Percentiles rank a stretch among this genome's conserved stretches.
Conservation (phyloP, 2,113 vertebrate species). For the Anolis sagrei region DNA sequence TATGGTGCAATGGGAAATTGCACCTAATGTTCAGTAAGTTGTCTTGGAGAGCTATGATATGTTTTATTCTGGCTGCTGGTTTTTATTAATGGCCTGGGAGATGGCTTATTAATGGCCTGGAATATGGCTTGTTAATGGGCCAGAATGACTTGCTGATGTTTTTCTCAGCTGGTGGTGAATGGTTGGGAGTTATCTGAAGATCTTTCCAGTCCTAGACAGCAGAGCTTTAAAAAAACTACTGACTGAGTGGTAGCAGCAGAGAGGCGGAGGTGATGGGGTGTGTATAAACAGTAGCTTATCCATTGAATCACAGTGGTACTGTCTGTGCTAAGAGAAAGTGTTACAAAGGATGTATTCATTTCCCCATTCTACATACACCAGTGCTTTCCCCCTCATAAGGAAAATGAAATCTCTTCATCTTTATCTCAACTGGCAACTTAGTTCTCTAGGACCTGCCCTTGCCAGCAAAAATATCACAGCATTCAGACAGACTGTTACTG, state of each 20-base stretch:
- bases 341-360: background rate
- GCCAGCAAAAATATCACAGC: background rate
- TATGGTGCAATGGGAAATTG: slow-evolving; percentile 9
- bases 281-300: background rate
- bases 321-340: background rate
- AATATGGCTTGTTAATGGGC: background rate
- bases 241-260: background rate
- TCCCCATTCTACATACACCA: background rate
- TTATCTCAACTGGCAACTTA: background rate
- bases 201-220: background rate
- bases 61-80: background rate
- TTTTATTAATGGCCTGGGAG: background rate
- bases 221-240: background rate
- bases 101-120: background rate
- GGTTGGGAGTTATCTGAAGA: background rate
- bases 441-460: background rate
- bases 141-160: background rate
- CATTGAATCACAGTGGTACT: background rate
- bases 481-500: background rate
- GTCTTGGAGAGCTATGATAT: background rate
- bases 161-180: background rate
- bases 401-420: background rate
- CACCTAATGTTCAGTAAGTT: background rate
- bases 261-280: rapidly evolving
- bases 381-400: background rate